Percentiles rank a stretch among this genome's conserved stretches.
Conservation (phyloP, 2,888 invertebrate genomes). For the Campaea margaritaria region DNA sequence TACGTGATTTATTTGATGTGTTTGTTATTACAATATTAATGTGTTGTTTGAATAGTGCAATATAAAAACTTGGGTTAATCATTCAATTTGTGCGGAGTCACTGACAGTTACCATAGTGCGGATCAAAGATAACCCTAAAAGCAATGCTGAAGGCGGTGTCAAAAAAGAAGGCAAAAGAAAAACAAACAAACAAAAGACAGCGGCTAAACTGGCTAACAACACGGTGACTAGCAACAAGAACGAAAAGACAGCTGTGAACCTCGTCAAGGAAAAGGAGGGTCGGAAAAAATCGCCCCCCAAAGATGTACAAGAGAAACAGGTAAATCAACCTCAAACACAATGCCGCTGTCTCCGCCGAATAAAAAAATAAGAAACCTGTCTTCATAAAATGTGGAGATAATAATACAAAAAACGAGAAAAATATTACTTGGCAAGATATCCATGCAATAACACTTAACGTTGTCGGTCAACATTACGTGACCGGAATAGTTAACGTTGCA, state of each 20-base stretch:
- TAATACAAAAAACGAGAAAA: constrained; percentile 14
- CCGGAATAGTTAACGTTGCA: constrained; percentile 50
- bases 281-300: constrained; percentile 64
- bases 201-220: constrained; percentile 76
- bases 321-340: constrained; percentile 28
- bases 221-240: constrained; percentile 79
- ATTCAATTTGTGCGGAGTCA: constrained; percentile 46
- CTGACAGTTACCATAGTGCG: constrained; percentile 87
- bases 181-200: constrained; percentile 85
- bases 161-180: constrained; percentile 88
- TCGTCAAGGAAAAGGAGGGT: constrained; percentile 67
- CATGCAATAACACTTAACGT: constrained; percentile 20
- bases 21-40: constrained; percentile 4
- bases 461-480: constrained; percentile 51
- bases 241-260: constrained; percentile 62
- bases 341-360: constrained; percentile 9
- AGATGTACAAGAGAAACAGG: constrained; percentile 54
- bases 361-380: constrained; percentile 9
- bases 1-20: background rate
- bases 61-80: background rate
- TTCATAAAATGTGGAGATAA: constrained; percentile 11
- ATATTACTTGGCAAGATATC: constrained; percentile 12
- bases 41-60: constrained; percentile 1
- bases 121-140: constrained; percentile 86
- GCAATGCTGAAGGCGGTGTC: constrained; percentile 86